Conservation (phyloP, 2,888 invertebrate species). For the Harpalus rufipes region DNA sequence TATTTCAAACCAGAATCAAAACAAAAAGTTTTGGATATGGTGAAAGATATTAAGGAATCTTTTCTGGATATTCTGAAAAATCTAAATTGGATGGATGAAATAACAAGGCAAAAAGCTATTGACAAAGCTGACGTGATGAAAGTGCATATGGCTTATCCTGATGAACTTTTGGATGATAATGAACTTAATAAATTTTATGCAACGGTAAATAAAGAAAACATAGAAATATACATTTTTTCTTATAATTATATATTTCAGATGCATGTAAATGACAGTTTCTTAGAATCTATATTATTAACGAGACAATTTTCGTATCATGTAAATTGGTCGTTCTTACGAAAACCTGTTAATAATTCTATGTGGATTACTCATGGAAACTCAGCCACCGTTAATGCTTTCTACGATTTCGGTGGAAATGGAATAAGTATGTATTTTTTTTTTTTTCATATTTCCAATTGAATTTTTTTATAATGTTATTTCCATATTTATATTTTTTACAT, state of each 20-base stretch:
- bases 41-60: slow-evolving; percentile 73
- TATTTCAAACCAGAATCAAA: slow-evolving; percentile 73
- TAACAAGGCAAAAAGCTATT: slow-evolving; percentile 72
- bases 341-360: slow-evolving; percentile 90
- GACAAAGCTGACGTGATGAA: slow-evolving; percentile 71
- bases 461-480: background rate
- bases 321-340: slow-evolving; percentile 86
- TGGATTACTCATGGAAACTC: slow-evolving; percentile 92
- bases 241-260: slow-evolving; percentile 77
- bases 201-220: slow-evolving; percentile 41
- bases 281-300: slow-evolving; percentile 87
- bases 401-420: slow-evolving; percentile 91
- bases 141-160: slow-evolving; percentile 54
- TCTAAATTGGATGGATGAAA: slow-evolving; percentile 74
- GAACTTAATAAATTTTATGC: slow-evolving; percentile 45
- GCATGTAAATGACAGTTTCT: slow-evolving; percentile 84
- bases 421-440: slow-evolving; percentile 88
- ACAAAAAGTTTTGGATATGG: slow-evolving; percentile 72
- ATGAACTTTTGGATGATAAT: slow-evolving; percentile 49
- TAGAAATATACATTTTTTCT: background rate
- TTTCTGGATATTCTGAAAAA: slow-evolving; percentile 72
- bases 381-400: slow-evolving; percentile 92
- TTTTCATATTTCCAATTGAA: background rate
- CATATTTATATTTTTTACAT: too few species aligned
- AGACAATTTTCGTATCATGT: slow-evolving; percentile 90